phyloP scores from a whole-genome alignment of 1,140 invertebrate species.

The Cyclargus thomasi region DNA sequence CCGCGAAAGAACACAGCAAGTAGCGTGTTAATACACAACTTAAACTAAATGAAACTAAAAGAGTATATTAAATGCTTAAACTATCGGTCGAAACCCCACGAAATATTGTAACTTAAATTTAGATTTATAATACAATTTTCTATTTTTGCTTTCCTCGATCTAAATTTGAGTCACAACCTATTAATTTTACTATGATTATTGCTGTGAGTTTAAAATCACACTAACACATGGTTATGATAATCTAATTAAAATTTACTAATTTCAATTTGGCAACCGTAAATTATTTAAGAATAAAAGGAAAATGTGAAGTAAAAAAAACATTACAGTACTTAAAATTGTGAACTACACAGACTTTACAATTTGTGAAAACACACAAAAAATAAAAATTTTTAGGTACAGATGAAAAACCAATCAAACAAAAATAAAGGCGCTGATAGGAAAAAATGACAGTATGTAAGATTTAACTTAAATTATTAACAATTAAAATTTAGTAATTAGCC shows the following conservation, averaged over 20 bases:
- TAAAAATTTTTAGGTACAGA: neutral
- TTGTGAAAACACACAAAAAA: neutral
- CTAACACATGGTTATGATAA: constrained; percentile 9
- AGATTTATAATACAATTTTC: constrained; percentile 7
- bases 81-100: neutral
- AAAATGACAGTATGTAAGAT: too few relatives aligned
- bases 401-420: neutral
- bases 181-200: constrained; percentile 13
- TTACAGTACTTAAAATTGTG: neutral
- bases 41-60: constrained; percentile 12
- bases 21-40: constrained; percentile 13
- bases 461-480: constrained; percentile 8
- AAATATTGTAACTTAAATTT: constrained; percentile 7
- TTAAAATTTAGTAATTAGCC: neutral
- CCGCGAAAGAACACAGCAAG: neutral
- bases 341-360: neutral
- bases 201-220: neutral
- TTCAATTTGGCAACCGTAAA: constrained; percentile 9
- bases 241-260: constrained; percentile 20
- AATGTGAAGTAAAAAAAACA: constrained; percentile 13
- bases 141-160: neutral
- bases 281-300: constrained; percentile 16
- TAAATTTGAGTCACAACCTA: constrained; percentile 11
- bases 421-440: neutral
- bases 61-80: constrained; percentile 9